Base-by-base conservation (phyloP, 2,888 invertebrate species). In the Drymonia ruficornis region DNA sequence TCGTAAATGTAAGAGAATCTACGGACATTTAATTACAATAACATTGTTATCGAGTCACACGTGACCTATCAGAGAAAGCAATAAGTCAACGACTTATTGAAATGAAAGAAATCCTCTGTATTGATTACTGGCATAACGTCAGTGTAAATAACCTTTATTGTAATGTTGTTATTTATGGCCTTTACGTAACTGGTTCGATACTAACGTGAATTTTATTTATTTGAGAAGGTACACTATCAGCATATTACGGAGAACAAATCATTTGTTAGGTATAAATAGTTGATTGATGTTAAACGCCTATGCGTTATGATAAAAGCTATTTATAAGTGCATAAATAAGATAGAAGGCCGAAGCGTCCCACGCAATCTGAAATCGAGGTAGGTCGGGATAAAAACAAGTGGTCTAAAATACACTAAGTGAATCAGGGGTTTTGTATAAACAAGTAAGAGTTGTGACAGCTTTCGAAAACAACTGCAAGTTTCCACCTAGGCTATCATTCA, bases 241-340 rank as follows among this genome's bases (percentile, higher is more conserved):
- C 54, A 61, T 50, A 50, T 61, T 55, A 55, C 59, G 44, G 53
- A 42, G 56, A 54, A 57, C 60, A 55, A 54, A 61, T 59, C 56
- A 50, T 56, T 42, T 44, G 15, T 13, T 28, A 63, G 63, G 61
- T 73, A 81, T 80, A 77, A 78, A 78, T 79, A 76, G 56, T 47
- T 65, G 72, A 80, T 74, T 74, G 69, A 74, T 78, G 76, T 76
- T 71, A 71, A 76, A 76, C 69, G 72, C 56, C 65, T 60, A 67
- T 65, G 71, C 60, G 61, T 72, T 47, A 73, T 78, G 82, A 86
- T 85, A 84, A 83, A 63, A 70, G 80, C 73, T 87, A 89, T 89
- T 87, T 83, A 89, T 87, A 85, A 81, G 67, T 80, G 79, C 84
- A 84, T 83, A 84, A 84, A 85, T 81, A 81, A 82, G 83, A 86